phyloP scores from a whole-genome alignment of 2,113 vertebrate genomes.

The Aphelocoma coerulescens region DNA sequence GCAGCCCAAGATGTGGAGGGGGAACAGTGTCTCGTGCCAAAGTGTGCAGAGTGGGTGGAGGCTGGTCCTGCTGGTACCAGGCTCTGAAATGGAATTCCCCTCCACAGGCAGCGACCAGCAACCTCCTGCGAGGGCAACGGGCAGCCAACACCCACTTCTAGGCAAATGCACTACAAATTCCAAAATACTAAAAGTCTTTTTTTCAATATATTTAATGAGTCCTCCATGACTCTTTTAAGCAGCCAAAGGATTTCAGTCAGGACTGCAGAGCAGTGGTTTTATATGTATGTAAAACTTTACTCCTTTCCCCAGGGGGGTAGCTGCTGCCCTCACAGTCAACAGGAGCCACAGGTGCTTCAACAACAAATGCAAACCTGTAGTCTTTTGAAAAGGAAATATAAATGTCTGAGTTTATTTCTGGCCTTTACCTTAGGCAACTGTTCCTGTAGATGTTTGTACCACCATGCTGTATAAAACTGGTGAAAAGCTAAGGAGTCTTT shows the following conservation, averaged over 20 bases:
- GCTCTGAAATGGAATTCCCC: background rate
- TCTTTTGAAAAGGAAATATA: background rate
- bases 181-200: background rate
- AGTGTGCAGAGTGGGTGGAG: background rate
- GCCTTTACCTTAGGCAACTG: background rate
- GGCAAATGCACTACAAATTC: background rate
- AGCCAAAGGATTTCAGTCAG: background rate
- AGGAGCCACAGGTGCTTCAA: background rate
- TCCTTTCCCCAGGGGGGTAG: background rate
- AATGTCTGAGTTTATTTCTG: background rate
- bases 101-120: background rate
- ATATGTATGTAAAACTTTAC: accelerated
- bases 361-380: background rate
- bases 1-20: background rate
- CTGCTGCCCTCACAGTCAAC: background rate
- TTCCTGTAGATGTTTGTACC: background rate
- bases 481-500: background rate
- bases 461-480: background rate
- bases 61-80: background rate
- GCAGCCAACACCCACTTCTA: background rate
- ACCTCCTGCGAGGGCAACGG: background rate
- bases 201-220: background rate
- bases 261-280: background rate
- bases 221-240: background rate
- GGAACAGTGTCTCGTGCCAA: background rate